These are phyloP conservation scores for Drosophila pegasa DNA, from an alignment of 2,888 invertebrate species.

Conservation along the genomic window DNA sequence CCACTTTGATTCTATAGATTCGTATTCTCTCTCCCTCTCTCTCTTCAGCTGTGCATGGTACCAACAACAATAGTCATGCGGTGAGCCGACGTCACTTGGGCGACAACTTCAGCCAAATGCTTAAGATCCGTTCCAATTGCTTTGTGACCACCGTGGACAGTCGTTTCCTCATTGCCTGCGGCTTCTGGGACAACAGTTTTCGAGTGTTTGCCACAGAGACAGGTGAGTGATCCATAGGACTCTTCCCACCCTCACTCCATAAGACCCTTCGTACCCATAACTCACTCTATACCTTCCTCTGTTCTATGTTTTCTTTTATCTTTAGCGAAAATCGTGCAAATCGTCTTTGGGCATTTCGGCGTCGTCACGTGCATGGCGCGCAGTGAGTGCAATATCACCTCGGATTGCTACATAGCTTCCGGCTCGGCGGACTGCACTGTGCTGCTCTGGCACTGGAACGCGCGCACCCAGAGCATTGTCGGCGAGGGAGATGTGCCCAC, in stretches of 20 bases:
- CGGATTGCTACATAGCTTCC: conserved; percentile 99
- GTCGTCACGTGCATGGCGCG: conserved; percentile 99
- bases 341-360: conserved; percentile 99
- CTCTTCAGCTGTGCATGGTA: conserved; percentile 88
- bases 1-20: not conserved
- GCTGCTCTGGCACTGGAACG: conserved; percentile 99
- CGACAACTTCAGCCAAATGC: conserved; percentile 98
- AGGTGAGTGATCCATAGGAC: too few species aligned
- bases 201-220: conserved; percentile 98
- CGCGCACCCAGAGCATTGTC: conserved; percentile 97
- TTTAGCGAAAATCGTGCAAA: conserved; percentile 98
- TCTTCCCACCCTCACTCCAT: not conserved
- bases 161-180: conserved; percentile 97
- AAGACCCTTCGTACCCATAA: not conserved
- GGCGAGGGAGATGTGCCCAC: conserved; percentile 98
- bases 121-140: conserved; percentile 96
- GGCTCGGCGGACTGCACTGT: conserved; percentile 99
- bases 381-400: conserved; percentile 99
- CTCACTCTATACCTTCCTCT: not conserved
- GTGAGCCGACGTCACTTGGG: conserved; percentile 94
- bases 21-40: not conserved
- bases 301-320: not conserved
- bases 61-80: conserved; percentile 89
- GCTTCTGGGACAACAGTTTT: conserved; percentile 99
- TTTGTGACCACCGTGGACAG: conserved; percentile 99